These are phyloP conservation scores for Melieria crassipennis DNA, from an alignment of 2,888 invertebrate genomes.

Conservation along the genomic window DNA sequence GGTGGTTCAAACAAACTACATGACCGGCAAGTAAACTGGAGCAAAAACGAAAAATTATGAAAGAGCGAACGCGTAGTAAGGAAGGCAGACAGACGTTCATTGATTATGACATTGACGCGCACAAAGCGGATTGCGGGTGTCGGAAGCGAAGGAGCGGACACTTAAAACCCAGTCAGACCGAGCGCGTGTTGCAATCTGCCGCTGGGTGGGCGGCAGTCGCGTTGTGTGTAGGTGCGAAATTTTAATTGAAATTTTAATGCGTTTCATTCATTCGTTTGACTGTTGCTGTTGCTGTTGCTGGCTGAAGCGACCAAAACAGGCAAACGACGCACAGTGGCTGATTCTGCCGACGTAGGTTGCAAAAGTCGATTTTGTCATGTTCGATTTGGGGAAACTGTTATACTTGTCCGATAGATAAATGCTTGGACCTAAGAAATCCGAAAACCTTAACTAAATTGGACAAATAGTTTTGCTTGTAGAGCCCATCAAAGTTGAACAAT, in stretches of 20 bases:
- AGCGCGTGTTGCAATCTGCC: background rate
- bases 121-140: conserved; percentile 19
- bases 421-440: too few relatives aligned
- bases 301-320: conserved; percentile 10
- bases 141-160: background rate
- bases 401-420: too few relatives aligned
- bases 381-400: too few relatives aligned
- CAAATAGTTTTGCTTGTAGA: too few relatives aligned
- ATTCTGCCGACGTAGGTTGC: too few relatives aligned
- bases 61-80: background rate
- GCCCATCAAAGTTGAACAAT: too few relatives aligned
- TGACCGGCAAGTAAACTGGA: too few relatives aligned
- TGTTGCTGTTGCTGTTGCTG: too few relatives aligned
- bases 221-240: conserved; percentile 15
- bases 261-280: conserved; percentile 10
- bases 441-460: too few relatives aligned
- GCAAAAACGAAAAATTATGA: background rate
- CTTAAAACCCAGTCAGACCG: background rate
- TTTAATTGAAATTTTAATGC: conserved; percentile 32
- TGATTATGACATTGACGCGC: conserved; percentile 37
- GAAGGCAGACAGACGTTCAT: conserved; percentile 22
- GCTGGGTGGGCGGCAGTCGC: background rate
- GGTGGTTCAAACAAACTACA: too few relatives aligned
- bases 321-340: conserved; percentile 8
- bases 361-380: too few relatives aligned